Base-by-base conservation (phyloP, 2,797 vertebrate species). In the Rhinophrynus dorsalis region DNA sequence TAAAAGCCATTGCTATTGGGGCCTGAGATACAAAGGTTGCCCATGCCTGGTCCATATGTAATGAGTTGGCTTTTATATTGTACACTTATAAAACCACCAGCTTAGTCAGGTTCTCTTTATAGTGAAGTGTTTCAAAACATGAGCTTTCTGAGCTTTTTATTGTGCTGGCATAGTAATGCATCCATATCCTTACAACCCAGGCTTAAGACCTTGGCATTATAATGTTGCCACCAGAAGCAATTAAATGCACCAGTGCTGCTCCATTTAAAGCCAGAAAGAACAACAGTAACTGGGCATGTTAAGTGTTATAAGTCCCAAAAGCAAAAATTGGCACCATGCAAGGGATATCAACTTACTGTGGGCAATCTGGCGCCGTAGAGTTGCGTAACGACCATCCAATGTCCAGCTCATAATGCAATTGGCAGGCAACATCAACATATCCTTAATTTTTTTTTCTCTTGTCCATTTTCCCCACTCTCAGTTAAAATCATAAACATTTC, bases 301-400 rank as follows among this genome's bases (percentile, higher is more conserved):
- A 70, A 62, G 50, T 70, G 68, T 63, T 62, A 55, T 50, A 70
- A 62, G 50, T 70, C 50, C 59, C 58, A 4, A 20, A 70, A 70
- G 58, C 15, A 38, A 44, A 55, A 57, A 17, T 40, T 71, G 68
- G 59, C 51, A 71, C 18, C 58, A 45, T 58, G 38, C 58, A 63
- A 33, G 30, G 37, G 38, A 58, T 63, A 62, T 62, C 58, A 63
- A 23, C 50, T 70, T 70, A 63, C 67, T 40, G 55, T 50, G 55
- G 51, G 68, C 40, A 50, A 63, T 56, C 42, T 44, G 60, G 59
- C 51, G 60, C 68, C 68, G 64, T 64, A 2, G 29, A 57, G 38
- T 57, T 57, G 30, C 18, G 37, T 45, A 56, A 67, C 40, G 21
- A 48, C 21, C 17, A 70, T 23, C 38, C 27, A 56, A 40, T 61